phyloP scores from a whole-genome alignment of 2,888 invertebrate species.

The Drosophila setosimentum region DNA sequence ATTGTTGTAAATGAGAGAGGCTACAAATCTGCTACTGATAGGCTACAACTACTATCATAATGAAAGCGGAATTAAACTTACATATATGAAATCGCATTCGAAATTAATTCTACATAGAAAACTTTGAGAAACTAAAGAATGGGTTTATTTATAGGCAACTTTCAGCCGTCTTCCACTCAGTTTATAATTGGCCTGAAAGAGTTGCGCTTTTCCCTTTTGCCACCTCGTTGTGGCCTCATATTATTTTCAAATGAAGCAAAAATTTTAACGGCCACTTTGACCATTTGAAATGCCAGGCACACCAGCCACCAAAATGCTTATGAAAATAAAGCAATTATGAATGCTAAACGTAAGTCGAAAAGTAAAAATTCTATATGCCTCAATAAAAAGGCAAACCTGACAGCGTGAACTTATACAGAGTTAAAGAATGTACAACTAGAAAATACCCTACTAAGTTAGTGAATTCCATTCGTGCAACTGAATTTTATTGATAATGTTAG shows the following conservation, averaged over 20 bases:
- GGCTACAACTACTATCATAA: not conserved
- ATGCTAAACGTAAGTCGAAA: slow-evolving; percentile 62
- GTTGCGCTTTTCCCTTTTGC: slow-evolving; percentile 61
- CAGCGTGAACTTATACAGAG: not conserved
- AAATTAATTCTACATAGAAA: slow-evolving; percentile 51
- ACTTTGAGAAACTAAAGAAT: slow-evolving; percentile 34
- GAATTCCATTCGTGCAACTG: not conserved
- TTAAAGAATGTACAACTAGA: not conserved
- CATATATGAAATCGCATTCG: slow-evolving; percentile 21
- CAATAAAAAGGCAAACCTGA: slow-evolving; percentile 24
- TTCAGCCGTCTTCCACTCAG: slow-evolving; percentile 41
- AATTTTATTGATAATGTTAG: not conserved
- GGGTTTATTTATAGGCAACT: slow-evolving; percentile 51
- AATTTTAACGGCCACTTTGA: slow-evolving; percentile 64
- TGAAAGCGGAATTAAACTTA: slow-evolving; percentile 34
- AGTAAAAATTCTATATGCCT: slow-evolving; percentile 55
- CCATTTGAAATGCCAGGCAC: slow-evolving; percentile 69
- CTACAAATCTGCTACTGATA: slow-evolving; percentile 21
- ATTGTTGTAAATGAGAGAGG: slow-evolving; percentile 23
- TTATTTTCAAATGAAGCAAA: slow-evolving; percentile 44
- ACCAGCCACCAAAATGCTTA: slow-evolving; percentile 53
- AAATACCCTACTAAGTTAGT: slow-evolving; percentile 17
- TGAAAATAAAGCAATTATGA: slow-evolving; percentile 72
- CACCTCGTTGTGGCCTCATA: slow-evolving; percentile 41
- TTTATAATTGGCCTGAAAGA: slow-evolving; percentile 49